Percentiles rank a stretch among this genome's conserved stretches.
Conservation (phyloP, 2,888 invertebrate species). For the Strigamia maritima region DNA sequence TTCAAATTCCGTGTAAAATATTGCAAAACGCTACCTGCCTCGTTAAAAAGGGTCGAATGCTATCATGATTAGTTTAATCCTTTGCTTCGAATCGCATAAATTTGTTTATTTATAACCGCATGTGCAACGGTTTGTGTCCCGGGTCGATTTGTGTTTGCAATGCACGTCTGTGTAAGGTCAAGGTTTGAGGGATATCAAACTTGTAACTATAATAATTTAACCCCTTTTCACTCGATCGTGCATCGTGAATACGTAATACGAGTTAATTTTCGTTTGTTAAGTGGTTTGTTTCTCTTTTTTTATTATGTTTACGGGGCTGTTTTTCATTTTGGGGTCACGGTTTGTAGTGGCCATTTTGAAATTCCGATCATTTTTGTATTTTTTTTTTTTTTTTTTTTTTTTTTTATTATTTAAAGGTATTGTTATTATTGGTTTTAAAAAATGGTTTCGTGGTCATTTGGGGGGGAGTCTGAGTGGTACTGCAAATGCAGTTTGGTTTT, state of each 20-base stretch:
- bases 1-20: not conserved
- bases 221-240: not conserved
- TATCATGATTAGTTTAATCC: not conserved
- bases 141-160: not conserved
- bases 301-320: not conserved
- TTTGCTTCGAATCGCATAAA: not conserved
- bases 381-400: no score
- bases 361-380: not conserved
- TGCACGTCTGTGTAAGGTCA: slow-evolving; percentile 2
- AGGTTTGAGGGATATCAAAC: not conserved
- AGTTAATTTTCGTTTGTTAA: not conserved
- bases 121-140: not conserved
- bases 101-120: not conserved
- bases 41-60: not conserved
- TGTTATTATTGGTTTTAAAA: no score
- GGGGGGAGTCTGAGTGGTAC: no score
- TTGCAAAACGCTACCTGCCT: not conserved
- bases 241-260: not conserved
- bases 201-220: not conserved
- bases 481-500: no score
- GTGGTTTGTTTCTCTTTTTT: not conserved
- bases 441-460: no score
- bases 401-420: no score
- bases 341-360: not conserved
- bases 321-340: not conserved